Evolutionary conservation across 2,888 invertebrate species (phyloP).

Genomic region (Conchocele bisecta): DNA sequence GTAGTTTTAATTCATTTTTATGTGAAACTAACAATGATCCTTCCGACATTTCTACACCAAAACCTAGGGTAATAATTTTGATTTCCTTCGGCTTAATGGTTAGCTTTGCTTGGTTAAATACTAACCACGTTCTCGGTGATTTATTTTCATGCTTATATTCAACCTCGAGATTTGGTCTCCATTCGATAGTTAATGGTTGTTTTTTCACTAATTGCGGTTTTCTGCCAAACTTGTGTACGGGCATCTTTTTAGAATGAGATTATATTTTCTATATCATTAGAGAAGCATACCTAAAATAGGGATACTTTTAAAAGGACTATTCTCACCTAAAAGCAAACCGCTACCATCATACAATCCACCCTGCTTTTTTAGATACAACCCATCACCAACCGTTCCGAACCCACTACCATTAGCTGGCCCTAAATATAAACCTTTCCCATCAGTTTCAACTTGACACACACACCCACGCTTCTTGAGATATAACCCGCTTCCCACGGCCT

Average conservation of each 20-base stretch:
- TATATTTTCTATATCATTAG: not conserved
- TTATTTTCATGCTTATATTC: not conserved
- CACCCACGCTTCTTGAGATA: conserved; percentile 41
- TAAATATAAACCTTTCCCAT: conserved; percentile 48
- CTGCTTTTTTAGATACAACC: conserved; percentile 36
- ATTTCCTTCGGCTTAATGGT: not conserved
- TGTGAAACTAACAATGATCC: not conserved
- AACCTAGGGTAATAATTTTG: not conserved
- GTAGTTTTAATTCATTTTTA: not conserved
- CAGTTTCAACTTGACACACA: conserved; percentile 45
- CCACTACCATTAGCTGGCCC: conserved; percentile 13
- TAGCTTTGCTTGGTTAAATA: conserved; percentile 1
- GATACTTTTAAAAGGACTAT: conserved; percentile 35
- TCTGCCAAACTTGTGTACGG: not conserved
- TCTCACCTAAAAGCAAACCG: conserved; percentile 20
- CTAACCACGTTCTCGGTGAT: not conserved
- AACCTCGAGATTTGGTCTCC: not conserved
- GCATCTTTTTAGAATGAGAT: not conserved
- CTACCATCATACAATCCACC: conserved; percentile 26
- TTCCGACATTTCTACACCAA: too few species aligned
- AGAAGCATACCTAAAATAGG: conserved; percentile 29
- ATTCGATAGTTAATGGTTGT: not conserved
- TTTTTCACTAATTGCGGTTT: not conserved
- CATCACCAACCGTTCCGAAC: conserved; percentile 35
- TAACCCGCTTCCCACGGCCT: conserved; percentile 19